These are phyloP conservation scores for Crioceris asparagi DNA, from an alignment of 2,888 invertebrate genomes.

Conservation along the genomic window DNA sequence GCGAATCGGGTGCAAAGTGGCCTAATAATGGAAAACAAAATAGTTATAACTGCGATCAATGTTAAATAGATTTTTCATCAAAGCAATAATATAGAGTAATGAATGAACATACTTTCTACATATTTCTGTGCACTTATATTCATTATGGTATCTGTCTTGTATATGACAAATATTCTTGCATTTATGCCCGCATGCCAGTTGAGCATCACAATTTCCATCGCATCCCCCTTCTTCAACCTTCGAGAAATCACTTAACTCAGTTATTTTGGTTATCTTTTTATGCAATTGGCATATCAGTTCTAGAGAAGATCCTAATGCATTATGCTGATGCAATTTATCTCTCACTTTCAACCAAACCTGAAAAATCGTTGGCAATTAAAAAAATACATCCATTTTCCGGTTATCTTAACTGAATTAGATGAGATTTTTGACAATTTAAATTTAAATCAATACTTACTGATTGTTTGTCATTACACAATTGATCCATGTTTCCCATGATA, in stretches of 20 bases:
- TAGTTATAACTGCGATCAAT: too few relatives aligned
- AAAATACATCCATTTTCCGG: too few relatives aligned
- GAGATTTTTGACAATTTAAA: too few relatives aligned
- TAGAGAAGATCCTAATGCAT: conserved; percentile 45
- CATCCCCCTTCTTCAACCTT: conserved; percentile 53
- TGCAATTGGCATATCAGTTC: conserved; percentile 45
- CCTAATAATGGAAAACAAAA: too few relatives aligned
- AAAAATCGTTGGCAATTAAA: too few relatives aligned
- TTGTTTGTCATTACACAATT: too few relatives aligned
- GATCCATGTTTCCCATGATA: conserved; percentile 61
- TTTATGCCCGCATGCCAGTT: conserved; percentile 47
- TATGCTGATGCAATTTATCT: conserved; percentile 38
- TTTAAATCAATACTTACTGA: too few relatives aligned
- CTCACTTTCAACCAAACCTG: conserved; percentile 48
- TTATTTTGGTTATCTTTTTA: conserved; percentile 21
- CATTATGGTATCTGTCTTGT: conserved; percentile 43
- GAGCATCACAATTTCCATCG: conserved; percentile 38
- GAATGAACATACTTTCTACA: conserved; percentile 46
- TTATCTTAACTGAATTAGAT: too few relatives aligned
- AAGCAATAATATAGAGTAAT: too few relatives aligned
- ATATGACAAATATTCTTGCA: conserved; percentile 53
- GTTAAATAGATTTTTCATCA: too few relatives aligned
- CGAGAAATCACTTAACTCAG: conserved; percentile 37
- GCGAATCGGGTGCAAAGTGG: too few relatives aligned
- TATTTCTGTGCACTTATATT: conserved; percentile 38